Evolutionary conservation across 2,113 vertebrate genomes (phyloP), one percentile per base, ranked within the genome.

Genomic region (Chascanopsetta lugubris): DNA sequence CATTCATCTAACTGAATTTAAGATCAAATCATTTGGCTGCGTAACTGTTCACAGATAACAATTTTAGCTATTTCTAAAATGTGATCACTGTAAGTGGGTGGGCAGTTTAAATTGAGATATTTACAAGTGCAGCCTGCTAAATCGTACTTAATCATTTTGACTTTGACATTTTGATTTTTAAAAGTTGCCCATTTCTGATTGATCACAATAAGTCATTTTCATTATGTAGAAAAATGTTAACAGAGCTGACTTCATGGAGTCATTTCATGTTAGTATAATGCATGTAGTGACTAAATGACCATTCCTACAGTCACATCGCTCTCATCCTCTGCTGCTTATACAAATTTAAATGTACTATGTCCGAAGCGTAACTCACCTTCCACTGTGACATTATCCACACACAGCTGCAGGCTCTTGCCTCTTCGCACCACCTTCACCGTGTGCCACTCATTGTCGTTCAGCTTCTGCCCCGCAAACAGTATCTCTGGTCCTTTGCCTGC

Each of bases 361-460:
- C 11, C 8, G 0, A 2, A 22, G 22, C 32, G 24, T 27, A 24
- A 69, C 86, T 74, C 74, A 96, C 96, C 96, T 91, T 96, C 96
- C 26, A 95, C 94, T 0, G 96, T 97, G 84, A 96, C 93, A 17
- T 97, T 97, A 81, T 97, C 96, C 84, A 97, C 95, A 0, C 94
- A 95, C 22, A 97, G 94, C 90, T 96, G 95, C 80, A 97, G 87
- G 86, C 89, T 95, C 87, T 94, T 95, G 57, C 95, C 95, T 34
- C 96, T 79, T 8, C 96, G 93, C 20, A 93, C 84, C 79, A 96
- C 95, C 61, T 94, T 92, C 83, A 96, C 94, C 0, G 91, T 90
- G 91, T 97, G 96, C 96, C 96, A 97, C 82, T 97, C 95, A 1
- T 97, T 97, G 85, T 97, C 96, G 3, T 97, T 97, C 58, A 97